Conservation (phyloP, 2,797 vertebrate species). For the Rhynchonycteris naso region DNA sequence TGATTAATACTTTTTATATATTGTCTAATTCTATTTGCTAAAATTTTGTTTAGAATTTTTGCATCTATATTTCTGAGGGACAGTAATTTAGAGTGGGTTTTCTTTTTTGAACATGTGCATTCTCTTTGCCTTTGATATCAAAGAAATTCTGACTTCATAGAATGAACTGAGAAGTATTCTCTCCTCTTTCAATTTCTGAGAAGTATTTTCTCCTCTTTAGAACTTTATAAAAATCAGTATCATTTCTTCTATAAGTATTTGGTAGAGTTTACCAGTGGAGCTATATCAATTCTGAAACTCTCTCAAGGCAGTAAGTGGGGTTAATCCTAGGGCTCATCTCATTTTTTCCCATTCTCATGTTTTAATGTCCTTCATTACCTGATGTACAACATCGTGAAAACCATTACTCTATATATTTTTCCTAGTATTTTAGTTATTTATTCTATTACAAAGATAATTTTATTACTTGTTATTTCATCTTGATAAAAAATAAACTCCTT, state of each 20-base stretch:
- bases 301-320: not conserved
- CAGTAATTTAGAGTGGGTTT: not conserved
- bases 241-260: not conserved
- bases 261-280: not conserved
- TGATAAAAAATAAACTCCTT: not conserved
- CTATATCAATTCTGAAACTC: not conserved
- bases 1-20: not conserved
- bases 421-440: not conserved
- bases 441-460: not conserved
- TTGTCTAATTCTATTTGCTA: not conserved
- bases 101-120: not conserved
- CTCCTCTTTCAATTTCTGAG: not conserved
- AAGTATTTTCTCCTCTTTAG: not conserved
- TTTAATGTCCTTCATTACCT: not conserved
- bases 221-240: not conserved
- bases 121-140: not conserved
- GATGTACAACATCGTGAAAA: not conserved
- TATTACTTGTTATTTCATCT: not conserved
- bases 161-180: not conserved
- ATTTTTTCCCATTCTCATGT: not conserved
- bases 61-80: not conserved
- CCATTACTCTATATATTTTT: not conserved
- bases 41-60: not conserved
- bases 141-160: not conserved
- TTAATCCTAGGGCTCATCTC: not conserved